Evolutionary conservation across 2,113 vertebrate genomes (phyloP), one percentile per base, ranked within the genome.

Genomic region (Megaceryle torquata): DNA sequence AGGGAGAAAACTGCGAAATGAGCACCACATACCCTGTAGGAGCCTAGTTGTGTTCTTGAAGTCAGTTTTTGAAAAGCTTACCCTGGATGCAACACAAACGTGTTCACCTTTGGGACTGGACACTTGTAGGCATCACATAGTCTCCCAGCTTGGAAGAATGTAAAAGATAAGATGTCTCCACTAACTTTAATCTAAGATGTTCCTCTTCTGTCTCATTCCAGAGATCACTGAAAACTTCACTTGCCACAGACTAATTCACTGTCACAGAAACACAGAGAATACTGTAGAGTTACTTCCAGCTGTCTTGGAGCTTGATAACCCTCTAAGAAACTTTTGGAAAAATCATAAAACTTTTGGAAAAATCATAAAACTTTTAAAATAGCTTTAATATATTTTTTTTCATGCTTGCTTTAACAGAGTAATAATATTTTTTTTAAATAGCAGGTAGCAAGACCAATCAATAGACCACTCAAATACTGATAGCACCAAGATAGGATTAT

Each of bases 391-490:
- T 70, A 84, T 89, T 25, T 53, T 97, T 97, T 97, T 96, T 97
- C 83, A 80, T 93, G 56, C 96, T 97, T 97, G 33, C 67, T 81
- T 86, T 89, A 83, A 88, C 51, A 92, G 68, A 94, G 59, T 85
- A 95, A 95, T 87, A 97, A 94, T 75, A 75, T 78, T 96, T 94
- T 95, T 95, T 94, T 89, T 92, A 97, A 97, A 88, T 43, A 96
- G 84, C 20, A 41, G 26, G 70, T 82, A 86, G 41, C 76, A 86
- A 77, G 82, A 92, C 89, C 87, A 96, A 78, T 93, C 96, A 96
- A 96, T 97, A 97, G n/a, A 54, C 94, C 59, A 94, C 97, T 97
- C 97, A 96, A 91, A 93, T 61, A 65, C 75, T 21, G 43, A 95
- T 56, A 93, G 59, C 56, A 81, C 41, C 11, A 64, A 96, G 65